Evolutionary conservation across 2,113 vertebrate species (phyloP).

Genomic region (Rostratula benghalensis): DNA sequence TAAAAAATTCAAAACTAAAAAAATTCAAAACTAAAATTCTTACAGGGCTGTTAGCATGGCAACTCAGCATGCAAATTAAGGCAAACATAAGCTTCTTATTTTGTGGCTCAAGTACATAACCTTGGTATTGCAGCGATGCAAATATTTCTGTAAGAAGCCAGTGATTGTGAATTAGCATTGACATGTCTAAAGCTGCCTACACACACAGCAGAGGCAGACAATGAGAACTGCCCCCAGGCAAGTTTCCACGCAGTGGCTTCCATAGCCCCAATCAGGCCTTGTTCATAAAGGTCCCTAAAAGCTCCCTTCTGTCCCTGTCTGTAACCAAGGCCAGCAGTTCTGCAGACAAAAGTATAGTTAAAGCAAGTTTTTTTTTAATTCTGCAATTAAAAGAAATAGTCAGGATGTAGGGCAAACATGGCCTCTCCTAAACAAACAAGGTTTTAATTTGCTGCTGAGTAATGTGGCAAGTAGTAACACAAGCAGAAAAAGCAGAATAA

Average conservation of each 20-base stretch:
- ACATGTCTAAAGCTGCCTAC: background rate
- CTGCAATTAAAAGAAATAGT: background rate
- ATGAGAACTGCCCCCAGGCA: background rate
- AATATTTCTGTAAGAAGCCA: background rate
- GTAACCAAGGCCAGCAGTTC: background rate
- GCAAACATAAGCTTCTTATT: background rate
- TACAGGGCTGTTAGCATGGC: background rate
- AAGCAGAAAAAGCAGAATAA: background rate
- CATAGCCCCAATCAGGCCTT: background rate
- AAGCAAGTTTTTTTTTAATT: constrained; percentile 3
- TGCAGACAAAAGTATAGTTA: background rate
- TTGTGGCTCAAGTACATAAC: background rate
- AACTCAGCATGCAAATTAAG: background rate
- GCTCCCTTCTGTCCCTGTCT: background rate
- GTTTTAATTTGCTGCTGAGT: background rate
- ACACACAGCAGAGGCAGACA: background rate
- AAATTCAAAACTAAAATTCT: background rate
- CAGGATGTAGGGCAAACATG: background rate
- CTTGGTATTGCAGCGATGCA: background rate
- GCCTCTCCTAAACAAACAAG: background rate
- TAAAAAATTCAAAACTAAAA: background rate
- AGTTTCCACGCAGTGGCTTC: background rate
- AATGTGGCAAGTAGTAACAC: background rate
- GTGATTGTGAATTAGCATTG: background rate
- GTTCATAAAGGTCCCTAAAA: background rate